phyloP scores from a whole-genome alignment of 2,113 vertebrate genomes.

The Australoheros scitulus region DNA sequence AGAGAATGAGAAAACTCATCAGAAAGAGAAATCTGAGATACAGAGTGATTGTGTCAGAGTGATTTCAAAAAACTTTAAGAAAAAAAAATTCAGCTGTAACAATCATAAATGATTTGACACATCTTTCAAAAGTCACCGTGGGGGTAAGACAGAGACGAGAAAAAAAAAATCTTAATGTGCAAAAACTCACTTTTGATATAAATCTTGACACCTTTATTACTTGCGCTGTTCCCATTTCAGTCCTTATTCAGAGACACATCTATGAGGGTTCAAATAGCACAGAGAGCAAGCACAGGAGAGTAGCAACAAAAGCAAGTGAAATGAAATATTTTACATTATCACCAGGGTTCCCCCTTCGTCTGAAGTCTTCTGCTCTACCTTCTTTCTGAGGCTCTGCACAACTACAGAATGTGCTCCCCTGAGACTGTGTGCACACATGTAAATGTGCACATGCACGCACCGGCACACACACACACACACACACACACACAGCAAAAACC shows the following conservation, averaged over 20 bases:
- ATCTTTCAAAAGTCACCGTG: slow-evolving; percentile 51
- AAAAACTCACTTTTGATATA: slow-evolving; percentile 49
- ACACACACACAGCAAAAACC: slow-evolving; percentile 24
- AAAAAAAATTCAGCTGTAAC: slow-evolving; percentile 21
- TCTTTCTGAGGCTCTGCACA: slow-evolving; percentile 49
- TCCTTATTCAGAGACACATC: slow-evolving; percentile 47
- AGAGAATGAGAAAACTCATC: slow-evolving; percentile 4
- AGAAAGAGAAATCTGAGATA: slow-evolving; percentile 13
- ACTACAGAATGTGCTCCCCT: slow-evolving; percentile 54
- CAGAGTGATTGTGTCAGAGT: slow-evolving; percentile 35
- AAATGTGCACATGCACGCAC: slow-evolving; percentile 41
- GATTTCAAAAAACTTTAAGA: slow-evolving; percentile 37
- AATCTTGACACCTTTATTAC: slow-evolving; percentile 66
- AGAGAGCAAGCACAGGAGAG: slow-evolving; percentile 34
- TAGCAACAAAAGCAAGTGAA: slow-evolving; percentile 57
- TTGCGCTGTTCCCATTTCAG: slow-evolving; percentile 33
- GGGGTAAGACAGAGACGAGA: slow-evolving; percentile 21
- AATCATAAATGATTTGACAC: slow-evolving; percentile 41
- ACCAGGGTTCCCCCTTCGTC: slow-evolving; percentile 63
- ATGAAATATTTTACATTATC: slow-evolving; percentile 75
- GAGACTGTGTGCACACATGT: slow-evolving; percentile 53
- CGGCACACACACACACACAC: slow-evolving; percentile 28
- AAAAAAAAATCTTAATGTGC: slow-evolving; percentile 32
- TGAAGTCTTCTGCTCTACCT: slow-evolving; percentile 63
- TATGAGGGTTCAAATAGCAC: slow-evolving; percentile 50